A percentile compares a stretch with the other conserved stretches of the same genome.
phyloP scores from a whole-genome alignment of 2,888 invertebrate genomes.

The Camponotus fellah region DNA sequence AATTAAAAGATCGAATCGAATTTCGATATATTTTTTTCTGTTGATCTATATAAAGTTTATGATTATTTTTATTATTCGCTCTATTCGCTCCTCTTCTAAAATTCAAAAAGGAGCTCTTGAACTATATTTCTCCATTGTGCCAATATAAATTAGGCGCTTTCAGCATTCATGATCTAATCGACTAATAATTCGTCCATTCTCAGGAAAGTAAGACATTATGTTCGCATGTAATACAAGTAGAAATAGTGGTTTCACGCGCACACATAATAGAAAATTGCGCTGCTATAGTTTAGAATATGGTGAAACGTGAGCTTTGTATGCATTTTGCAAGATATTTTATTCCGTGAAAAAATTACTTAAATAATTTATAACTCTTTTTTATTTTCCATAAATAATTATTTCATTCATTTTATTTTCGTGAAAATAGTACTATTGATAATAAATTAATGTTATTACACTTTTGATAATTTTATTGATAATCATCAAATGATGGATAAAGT shows the following conservation, averaged over 20 bases:
- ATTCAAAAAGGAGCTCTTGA: neutral
- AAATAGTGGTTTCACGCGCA: slow-evolving; percentile 12
- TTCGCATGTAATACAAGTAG: slow-evolving; percentile 16
- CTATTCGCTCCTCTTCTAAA: neutral
- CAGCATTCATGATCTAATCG: slow-evolving; percentile 15
- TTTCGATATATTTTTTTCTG: slow-evolving; percentile 11
- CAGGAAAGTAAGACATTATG: slow-evolving; percentile 26
- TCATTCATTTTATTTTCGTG: neutral
- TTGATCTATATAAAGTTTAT: neutral
- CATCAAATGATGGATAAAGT: neutral
- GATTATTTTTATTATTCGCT: slow-evolving; percentile 13
- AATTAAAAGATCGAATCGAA: neutral
- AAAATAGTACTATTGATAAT: neutral
- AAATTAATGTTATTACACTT: neutral
- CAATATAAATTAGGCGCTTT: slow-evolving; percentile 4
- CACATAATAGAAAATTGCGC: slow-evolving; percentile 22
- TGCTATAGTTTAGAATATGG: slow-evolving; percentile 18
- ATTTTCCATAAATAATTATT: neutral
- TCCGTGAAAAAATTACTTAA: neutral
- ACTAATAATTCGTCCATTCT: slow-evolving; percentile 20
- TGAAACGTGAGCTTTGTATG: slow-evolving; percentile 4
- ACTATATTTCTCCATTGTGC: neutral
- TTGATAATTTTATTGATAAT: neutral
- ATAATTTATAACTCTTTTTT: too few species aligned
- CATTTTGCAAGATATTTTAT: slow-evolving; percentile 16